Base-by-base conservation (phyloP, 2,113 vertebrate species). In the Cephalopterus ornatus region DNA sequence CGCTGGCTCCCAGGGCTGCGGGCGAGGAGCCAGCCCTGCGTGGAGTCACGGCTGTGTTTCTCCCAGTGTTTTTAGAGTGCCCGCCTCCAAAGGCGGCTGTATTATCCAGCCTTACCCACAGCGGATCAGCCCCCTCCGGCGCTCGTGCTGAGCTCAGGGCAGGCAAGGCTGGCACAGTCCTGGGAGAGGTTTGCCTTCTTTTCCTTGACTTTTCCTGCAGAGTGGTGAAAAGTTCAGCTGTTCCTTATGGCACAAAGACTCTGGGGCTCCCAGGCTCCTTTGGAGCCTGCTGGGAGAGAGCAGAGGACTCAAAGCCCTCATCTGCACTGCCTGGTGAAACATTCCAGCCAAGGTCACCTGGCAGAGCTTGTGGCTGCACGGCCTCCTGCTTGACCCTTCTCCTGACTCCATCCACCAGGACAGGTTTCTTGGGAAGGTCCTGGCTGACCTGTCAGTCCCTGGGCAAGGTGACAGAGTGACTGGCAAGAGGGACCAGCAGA, bases 1-100 rank as follows among this genome's bases (percentile, higher is more conserved):
- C 5, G 1, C 78, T n/a, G 30, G 28, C 63, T 80, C 37, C 39
- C 39, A 2, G 4, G 27, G 59, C 67, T 32, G 42, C 0, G 7
- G 87, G 93, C 5, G 0, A 49, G 58, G 4, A 61, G 62, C 74
- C 93, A 93, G 81, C 50, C 27, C 0, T 1, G 33, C 8, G 8
- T 8, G 61, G 3, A 81, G 63, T 63, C 84, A 55, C 4, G 2
- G 14, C 6, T 33, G 26, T 24, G 11, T 11, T 91, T 61, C 49
- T 82, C 33, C 13, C 80, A 1, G 70, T 0, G 6, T 1, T 70
- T 55, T 6, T 0, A 4, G 0, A 1, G 73, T 6, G 22, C 73
- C 86, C 23, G 74, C 91, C 91, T 91, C 84, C 90, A 28, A 17
- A 44, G 44, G 17, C 8, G 74, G 6, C 24, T 42, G 78, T 46